Base-by-base conservation (phyloP, 2,888 invertebrate species). In the Mechanitis messenoides region DNA sequence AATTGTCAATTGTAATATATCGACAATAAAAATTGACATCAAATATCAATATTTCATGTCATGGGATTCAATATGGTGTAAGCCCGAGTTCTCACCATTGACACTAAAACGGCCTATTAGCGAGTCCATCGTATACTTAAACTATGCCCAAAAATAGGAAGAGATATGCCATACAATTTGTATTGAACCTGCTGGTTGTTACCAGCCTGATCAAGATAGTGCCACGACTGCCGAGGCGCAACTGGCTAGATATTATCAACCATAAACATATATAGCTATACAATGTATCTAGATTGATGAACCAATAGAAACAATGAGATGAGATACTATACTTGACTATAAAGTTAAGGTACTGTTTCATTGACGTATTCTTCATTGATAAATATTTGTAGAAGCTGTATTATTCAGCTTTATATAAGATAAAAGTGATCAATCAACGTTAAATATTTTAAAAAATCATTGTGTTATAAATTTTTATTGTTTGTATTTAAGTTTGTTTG, bases 91-190 rank as follows among this genome's bases (percentile, higher is more conserved):
- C 63, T 69, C 69, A 68, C 70, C 68, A 69, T 67, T 65, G 67
- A 66, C 61, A 65, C 81, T 79, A 82, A 78, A 83, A 81, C 81
- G 72, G 76, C 84, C 86, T 83, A 87, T 87, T 86, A 87, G 85
- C 77, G 69, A 74, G 81, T 80, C 81, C 82, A 80, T 81, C 78
- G 77, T 78, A 84, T 85, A 83, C 80, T 81, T 82, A 83, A 81
- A 83, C 84, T 85, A 87, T 87, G 87, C 84, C 88, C 88, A 87
- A 88, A 87, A 86, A 79, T 79, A 87, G 87, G 71, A 78, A 81
- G 76, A 83, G 87, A 87, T 87, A 87, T 78, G 84, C 84, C 83
- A 85, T 85, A 88, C 88, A 89, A 89, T 88, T 89, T 89, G 89
- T 88, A 87, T 88, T 84, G 80, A 87, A 82, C 84, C 77, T 74